Evolutionary conservation across 2,888 invertebrate species (phyloP), one percentile per base, ranked within the genome.

Genomic region (Andrena chrysosceles): DNA sequence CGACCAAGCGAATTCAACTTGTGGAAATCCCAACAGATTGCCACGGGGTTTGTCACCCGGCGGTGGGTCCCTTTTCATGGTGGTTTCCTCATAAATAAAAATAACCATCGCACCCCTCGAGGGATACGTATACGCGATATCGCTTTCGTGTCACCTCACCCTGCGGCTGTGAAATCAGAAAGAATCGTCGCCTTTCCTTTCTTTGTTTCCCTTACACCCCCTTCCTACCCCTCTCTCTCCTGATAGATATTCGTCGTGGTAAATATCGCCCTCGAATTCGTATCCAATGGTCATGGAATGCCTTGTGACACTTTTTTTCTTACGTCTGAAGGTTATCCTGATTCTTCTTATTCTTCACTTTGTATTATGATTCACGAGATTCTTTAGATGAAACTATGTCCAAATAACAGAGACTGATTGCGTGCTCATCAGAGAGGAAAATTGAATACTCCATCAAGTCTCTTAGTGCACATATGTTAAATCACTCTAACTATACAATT

Each of bases 71-170:
- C 92, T 93, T 93, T 93, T 93, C 93, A 93, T 92, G 92, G 93
- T 92, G 92, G 93, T 93, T 93, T 93, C 91, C 93, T 93, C 93
- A 93, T 93, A 93, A 93, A 93, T 93, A 93, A 93, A 93, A 93
- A 93, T 93, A 93, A 93, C 93, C 92, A 92, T 91, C 88, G 90
- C 90, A 88, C 89, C 90, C 91, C 91, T 87, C 86, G 83, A 88
- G 91, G 90, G 91, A 91, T 90, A 91, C 92, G 88, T 88, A 85
- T 87, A 89, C 90, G 92, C 91, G 91, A 92, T 92, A 92, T 92
- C 91, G 90, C 89, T 87, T 91, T 89, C 85, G 85, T 87, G 90
- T 89, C 83, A 89, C 84, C 81, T 85, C 85, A 75, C 81, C 76
- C 86, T 76, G 81, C 72, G 79, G 48, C 81, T 73, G 83, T 42